A percentile compares a stretch with the other conserved stretches of the same genome.
These are phyloP conservation scores for Neoniphon sammara DNA, from an alignment of 2,797 vertebrate genomes.

Conservation along the genomic window DNA sequence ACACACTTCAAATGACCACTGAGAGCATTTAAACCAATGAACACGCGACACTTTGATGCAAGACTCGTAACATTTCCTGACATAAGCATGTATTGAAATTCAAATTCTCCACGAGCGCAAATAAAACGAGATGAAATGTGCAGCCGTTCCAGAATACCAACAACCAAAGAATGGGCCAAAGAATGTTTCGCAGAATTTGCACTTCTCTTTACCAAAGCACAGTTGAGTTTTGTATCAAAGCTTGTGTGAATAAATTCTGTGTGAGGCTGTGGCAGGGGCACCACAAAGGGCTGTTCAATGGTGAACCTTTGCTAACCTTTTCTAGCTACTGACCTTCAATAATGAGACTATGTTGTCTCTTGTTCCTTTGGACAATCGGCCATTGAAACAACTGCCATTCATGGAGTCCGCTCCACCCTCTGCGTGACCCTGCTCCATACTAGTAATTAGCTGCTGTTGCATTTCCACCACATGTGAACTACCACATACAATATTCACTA, in stretches of 20 bases:
- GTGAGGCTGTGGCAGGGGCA: constrained; percentile 59
- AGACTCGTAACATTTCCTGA: constrained; percentile 12
- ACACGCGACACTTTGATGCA: constrained; percentile 6
- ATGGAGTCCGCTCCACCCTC: constrained; percentile 71
- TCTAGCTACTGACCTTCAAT: constrained; percentile 81
- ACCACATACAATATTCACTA: constrained; percentile 49
- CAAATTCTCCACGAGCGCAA: constrained; percentile 37
- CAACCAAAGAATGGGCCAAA: constrained; percentile 34
- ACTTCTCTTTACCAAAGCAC: constrained; percentile 65
- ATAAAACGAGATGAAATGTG: constrained; percentile 40
- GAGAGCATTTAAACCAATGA: constrained; percentile 7
- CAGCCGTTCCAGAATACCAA: constrained; percentile 64
- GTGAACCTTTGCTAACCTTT: constrained; percentile 83
- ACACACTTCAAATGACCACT: constrained; percentile 2
- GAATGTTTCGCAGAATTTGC: constrained; percentile 66
- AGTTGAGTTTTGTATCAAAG: constrained; percentile 71
- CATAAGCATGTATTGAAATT: constrained; percentile 5
- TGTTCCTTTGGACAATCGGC: constrained; percentile 81
- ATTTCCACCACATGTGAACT: constrained; percentile 67
- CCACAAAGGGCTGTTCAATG: constrained; percentile 76
- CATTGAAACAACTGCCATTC: constrained; percentile 84
- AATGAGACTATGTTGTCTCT: constrained; percentile 84
- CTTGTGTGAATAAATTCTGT: constrained; percentile 71
- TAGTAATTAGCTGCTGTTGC: constrained; percentile 78
- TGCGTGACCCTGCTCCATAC: constrained; percentile 71